These are phyloP conservation scores for Melierax canorus DNA, from an alignment of 2,113 vertebrate genomes.

Conservation along the genomic window DNA sequence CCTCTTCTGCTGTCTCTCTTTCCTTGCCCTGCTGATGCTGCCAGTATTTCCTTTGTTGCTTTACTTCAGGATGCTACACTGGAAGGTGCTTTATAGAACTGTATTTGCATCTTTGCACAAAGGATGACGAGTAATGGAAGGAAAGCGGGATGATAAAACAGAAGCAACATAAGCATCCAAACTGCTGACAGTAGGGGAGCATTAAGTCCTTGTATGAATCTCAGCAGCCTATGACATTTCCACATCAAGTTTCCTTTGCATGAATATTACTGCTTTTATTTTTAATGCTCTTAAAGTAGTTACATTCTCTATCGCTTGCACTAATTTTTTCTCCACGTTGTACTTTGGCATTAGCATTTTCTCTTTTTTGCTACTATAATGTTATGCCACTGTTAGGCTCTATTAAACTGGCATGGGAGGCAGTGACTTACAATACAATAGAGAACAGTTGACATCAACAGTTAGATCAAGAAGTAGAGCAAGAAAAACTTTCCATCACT, in stretches of 20 bases:
- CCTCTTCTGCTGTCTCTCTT: background rate
- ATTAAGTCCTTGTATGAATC: background rate
- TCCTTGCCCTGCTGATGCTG: background rate
- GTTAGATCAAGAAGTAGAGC: background rate
- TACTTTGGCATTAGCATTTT: background rate
- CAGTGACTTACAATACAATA: background rate
- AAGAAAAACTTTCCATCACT: background rate
- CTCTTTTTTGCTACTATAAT: background rate
- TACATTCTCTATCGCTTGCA: background rate
- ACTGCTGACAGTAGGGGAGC: background rate
- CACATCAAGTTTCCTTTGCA: background rate
- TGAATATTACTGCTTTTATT: background rate
- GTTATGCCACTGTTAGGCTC: background rate
- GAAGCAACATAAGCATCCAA: background rate
- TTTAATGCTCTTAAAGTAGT: background rate
- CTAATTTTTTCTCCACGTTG: background rate
- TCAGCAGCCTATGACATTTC: background rate
- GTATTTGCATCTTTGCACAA: background rate
- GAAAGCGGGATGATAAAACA: background rate
- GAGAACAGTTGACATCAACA: background rate
- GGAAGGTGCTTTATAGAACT: background rate
- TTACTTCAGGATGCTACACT: background rate
- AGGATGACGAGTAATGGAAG: background rate
- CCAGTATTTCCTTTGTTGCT: background rate
- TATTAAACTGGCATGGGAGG: background rate